Conservation (phyloP, 2,797 vertebrate species). For the Phataginus tricuspis region DNA sequence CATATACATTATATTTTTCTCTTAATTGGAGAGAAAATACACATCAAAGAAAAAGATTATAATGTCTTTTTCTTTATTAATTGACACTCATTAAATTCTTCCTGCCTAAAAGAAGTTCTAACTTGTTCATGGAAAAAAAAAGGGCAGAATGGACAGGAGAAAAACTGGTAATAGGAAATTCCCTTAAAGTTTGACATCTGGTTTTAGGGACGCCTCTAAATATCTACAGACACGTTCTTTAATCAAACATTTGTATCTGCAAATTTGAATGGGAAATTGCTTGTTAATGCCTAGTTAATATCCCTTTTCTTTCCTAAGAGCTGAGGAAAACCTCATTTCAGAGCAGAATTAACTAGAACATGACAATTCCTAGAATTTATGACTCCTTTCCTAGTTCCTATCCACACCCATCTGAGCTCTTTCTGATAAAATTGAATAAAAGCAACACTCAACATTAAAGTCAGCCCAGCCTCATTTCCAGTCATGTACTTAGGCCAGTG, state of each 20-base stretch:
- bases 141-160: background rate
- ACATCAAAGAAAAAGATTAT: background rate
- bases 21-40: constrained; percentile 6
- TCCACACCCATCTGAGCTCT: constrained; percentile 38
- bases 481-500: background rate
- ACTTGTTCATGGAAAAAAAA: background rate
- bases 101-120: constrained; percentile 14
- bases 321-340: constrained; percentile 68
- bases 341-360: constrained; percentile 70
- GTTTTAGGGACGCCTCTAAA: constrained; percentile 63
- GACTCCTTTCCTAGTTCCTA: constrained; percentile 18
- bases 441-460: background rate
- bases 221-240: constrained; percentile 67
- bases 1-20: background rate
- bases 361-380: constrained; percentile 67
- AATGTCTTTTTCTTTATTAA: constrained; percentile 17
- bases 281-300: constrained; percentile 74
- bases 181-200: constrained; percentile 34
- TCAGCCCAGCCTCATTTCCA: background rate
- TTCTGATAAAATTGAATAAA: constrained; percentile 64
- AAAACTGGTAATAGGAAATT: background rate
- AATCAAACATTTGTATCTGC: constrained; percentile 78
- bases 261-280: constrained; percentile 73
- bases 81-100: background rate
- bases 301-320: constrained; percentile 63